Conservation (phyloP, 64 coral and sea anemone genomes). For the Pocillopora verrucosa region DNA sequence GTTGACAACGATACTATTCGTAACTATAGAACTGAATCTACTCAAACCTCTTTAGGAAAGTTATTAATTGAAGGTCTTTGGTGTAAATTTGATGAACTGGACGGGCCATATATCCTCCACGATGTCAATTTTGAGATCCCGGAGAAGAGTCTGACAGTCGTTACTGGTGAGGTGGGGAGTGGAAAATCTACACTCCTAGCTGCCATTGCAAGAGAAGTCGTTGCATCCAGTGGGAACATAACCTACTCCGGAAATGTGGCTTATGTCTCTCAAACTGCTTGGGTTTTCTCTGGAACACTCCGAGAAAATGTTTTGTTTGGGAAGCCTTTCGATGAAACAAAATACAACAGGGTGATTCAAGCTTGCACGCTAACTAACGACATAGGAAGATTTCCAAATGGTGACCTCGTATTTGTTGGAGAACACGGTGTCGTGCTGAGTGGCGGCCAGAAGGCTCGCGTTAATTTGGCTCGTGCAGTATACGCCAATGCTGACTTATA, state of each 20-base stretch:
- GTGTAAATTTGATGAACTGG: background rate
- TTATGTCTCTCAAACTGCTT: constrained; percentile 53
- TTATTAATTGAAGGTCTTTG: constrained; percentile 15
- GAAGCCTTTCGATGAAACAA: constrained; percentile 32
- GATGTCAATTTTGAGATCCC: constrained; percentile 25
- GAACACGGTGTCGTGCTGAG: constrained; percentile 15
- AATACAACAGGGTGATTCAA: too few species aligned
- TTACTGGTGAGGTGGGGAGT: constrained; percentile 55
- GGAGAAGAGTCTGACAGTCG: constrained; percentile 9
- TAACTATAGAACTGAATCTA: too few species aligned
- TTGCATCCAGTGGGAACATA: constrained; percentile 16
- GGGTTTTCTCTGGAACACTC: constrained; percentile 64
- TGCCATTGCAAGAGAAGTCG: constrained; percentile 46
- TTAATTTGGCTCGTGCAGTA: constrained; percentile 42
- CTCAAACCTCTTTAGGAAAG: background rate
- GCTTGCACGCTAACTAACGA: too few species aligned
- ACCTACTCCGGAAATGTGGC: constrained; percentile 1
- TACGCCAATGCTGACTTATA: constrained; percentile 55
- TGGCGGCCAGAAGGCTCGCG: constrained; percentile 46
- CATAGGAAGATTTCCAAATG: too few species aligned
- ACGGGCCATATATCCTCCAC: background rate
- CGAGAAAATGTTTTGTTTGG: constrained; percentile 61
- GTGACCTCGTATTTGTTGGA: too few species aligned
- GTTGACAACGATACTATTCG: background rate
- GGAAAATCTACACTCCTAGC: constrained; percentile 66